Base-by-base conservation (phyloP, 2,113 vertebrate genomes). In the Pelodiscus sinensis region DNA sequence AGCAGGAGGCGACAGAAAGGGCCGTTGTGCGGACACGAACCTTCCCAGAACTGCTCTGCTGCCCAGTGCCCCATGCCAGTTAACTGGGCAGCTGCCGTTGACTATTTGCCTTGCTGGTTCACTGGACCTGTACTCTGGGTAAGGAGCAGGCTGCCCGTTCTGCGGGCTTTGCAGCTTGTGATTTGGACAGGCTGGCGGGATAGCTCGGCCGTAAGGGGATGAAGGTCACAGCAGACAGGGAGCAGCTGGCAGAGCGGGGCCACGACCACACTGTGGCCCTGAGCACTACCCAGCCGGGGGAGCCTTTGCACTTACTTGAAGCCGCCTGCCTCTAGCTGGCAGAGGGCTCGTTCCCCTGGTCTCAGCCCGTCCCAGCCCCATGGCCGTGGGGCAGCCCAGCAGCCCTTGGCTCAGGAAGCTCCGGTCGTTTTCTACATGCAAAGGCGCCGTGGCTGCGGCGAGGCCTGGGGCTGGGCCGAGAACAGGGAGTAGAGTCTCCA, bases 401-500 rank as follows among this genome's bases (percentile, higher is more conserved):
- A 44, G 44, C 44, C 44, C 44, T n/a, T 0, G 6, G 77, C 54
- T 2, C 77, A 29, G 35, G 0, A 0, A 50, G 84, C 71, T 18
- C 18, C 31, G 1, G 0, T 0, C 0, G 4, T 2, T 68, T 1
- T 2, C 7, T 1, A 6, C 15, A 1, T 18, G 1, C 18, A 56
- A 3, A 2, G 27, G n/a, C 57, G 3, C 4, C 55, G 2, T 35
- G 25, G 19, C 2, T 2, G 7, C 38, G 60, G 57, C 3, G 0
- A 0, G 31, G 25, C 71, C 7, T 5, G 55, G 3, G 31, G 15
- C 44, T 44, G 44, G 44, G 44, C 44, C 44, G 44, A 44, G 44
- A 44, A 44, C 44, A 44, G 44, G 44, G 14, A 78, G 1, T 18
- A 52, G 35, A 2, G 22, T 84, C 68, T 21, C 1, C 9, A 60